Conservation (phyloP, 2,888 invertebrate genomes). For the Terebella lapidaria region DNA sequence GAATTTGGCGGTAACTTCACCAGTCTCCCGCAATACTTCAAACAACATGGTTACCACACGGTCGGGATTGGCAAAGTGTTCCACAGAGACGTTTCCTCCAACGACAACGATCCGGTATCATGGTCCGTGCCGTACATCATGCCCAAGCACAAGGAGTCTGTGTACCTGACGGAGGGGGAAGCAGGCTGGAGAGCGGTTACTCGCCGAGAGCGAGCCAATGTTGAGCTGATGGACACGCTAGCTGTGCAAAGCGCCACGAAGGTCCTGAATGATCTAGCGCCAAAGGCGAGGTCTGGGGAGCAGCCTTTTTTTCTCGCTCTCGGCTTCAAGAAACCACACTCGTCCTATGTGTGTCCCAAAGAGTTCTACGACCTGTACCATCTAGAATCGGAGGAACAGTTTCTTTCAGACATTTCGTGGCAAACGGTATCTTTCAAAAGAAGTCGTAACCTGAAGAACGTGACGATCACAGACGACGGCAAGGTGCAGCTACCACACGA, state of each 20-base stretch:
- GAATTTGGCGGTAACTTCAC: slow-evolving; percentile 17
- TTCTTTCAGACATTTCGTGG: slow-evolving; percentile 28
- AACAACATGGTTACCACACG: slow-evolving; percentile 15
- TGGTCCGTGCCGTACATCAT: slow-evolving; percentile 29
- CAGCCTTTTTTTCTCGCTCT: slow-evolving; percentile 29
- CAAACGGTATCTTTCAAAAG: background rate
- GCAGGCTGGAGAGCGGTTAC: slow-evolving; percentile 29
- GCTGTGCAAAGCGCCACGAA: slow-evolving; percentile 19
- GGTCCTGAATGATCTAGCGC: slow-evolving; percentile 10
- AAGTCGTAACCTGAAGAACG: background rate
- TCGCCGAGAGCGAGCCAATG: slow-evolving; percentile 6
- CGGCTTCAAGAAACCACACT: slow-evolving; percentile 27
- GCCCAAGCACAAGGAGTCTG: slow-evolving; percentile 16
- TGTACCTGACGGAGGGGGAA: slow-evolving; percentile 3
- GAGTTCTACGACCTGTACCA: slow-evolving; percentile 20
- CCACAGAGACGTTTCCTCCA: slow-evolving; percentile 15
- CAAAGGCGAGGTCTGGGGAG: background rate
- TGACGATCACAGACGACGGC: slow-evolving; percentile 20
- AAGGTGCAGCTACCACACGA: slow-evolving; percentile 14
- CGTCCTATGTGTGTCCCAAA: slow-evolving; percentile 25
- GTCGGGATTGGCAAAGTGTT: slow-evolving; percentile 20
- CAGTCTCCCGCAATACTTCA: slow-evolving; percentile 21
- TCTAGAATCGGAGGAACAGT: background rate
- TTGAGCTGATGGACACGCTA: slow-evolving; percentile 19
- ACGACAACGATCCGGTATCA: slow-evolving; percentile 59